These are phyloP conservation scores for Coleophora flavipennella DNA, from an alignment of 2,888 invertebrate species.

Conservation along the genomic window DNA sequence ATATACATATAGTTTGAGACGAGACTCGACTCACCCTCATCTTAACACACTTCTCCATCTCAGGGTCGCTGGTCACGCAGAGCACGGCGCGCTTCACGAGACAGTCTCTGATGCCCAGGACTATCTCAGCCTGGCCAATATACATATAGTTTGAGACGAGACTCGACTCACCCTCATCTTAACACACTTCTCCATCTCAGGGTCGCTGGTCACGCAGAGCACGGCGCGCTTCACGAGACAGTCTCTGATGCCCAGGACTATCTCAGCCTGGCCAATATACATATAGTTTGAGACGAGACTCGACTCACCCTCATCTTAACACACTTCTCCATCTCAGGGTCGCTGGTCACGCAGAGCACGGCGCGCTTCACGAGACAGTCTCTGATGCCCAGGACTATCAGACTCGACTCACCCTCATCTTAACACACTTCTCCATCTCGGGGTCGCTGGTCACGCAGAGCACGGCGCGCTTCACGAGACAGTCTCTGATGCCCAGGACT, in stretches of 20 bases:
- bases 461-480: conserved; percentile 88
- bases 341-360: conserved; percentile 92
- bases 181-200: conserved; percentile 91
- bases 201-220: conserved; percentile 91
- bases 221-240: conserved; percentile 91
- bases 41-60: conserved; percentile 91
- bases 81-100: conserved; percentile 88
- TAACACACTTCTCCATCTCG: conserved; percentile 92
- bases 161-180: conserved; percentile 90
- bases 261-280: conserved; percentile 76
- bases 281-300: too few species aligned
- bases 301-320: conserved; percentile 88
- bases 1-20: too few species aligned
- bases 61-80: conserved; percentile 92
- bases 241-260: conserved; percentile 81
- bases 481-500: conserved; percentile 83
- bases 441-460: conserved; percentile 93
- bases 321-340: conserved; percentile 92
- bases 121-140: conserved; percentile 77
- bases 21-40: conserved; percentile 90
- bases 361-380: conserved; percentile 90
- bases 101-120: conserved; percentile 84
- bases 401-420: conserved; percentile 90
- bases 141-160: too few species aligned
- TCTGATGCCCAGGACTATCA: conserved; percentile 80